These are phyloP conservation scores for Kryptolebias marmoratus DNA, from an alignment of 2,113 vertebrate genomes.

Conservation along the genomic window DNA sequence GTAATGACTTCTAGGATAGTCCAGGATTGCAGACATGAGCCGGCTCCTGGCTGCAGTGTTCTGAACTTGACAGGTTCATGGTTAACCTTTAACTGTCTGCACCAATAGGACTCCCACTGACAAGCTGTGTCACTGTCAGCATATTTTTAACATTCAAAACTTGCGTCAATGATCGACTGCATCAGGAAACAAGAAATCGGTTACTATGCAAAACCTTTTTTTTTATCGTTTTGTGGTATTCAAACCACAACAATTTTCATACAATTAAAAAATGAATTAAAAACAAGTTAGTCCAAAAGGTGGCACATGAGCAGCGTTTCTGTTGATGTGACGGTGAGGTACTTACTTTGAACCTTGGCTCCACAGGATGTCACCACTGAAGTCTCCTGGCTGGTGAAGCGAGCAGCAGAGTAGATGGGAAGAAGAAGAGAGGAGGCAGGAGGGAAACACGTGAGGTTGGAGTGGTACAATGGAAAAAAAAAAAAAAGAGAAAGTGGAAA, in stretches of 20 bases:
- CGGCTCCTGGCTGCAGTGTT: constrained; percentile 25
- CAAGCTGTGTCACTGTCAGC: not conserved
- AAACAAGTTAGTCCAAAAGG: not conserved
- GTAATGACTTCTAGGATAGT: constrained; percentile 67
- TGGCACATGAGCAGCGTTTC: not conserved
- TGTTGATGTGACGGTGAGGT: not conserved
- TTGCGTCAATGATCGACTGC: constrained; percentile 36
- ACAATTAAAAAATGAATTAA: constrained; percentile 3
- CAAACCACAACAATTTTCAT: constrained; percentile 23
- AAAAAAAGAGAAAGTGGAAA: constrained; percentile 41
- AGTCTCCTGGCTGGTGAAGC: constrained; percentile 63
- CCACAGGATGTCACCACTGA: constrained; percentile 70
- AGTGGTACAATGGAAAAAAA: constrained; percentile 6
- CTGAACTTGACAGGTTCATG: constrained; percentile 37
- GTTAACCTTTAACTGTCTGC: not conserved
- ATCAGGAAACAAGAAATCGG: constrained; percentile 36
- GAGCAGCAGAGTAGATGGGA: constrained; percentile 31
- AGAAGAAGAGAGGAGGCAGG: constrained; percentile 6
- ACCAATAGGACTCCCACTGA: not conserved
- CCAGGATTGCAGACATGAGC: constrained; percentile 40
- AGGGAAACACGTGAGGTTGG: constrained; percentile 19
- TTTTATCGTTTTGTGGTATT: constrained; percentile 35
- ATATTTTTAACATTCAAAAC: constrained; percentile 21
- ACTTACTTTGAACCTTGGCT: constrained; percentile 74
- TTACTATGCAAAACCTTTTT: constrained; percentile 55